Evolutionary conservation across 2,113 vertebrate species (phyloP), one percentile per base, ranked within the genome.

Genomic region (Philantomba maxwellii): DNA sequence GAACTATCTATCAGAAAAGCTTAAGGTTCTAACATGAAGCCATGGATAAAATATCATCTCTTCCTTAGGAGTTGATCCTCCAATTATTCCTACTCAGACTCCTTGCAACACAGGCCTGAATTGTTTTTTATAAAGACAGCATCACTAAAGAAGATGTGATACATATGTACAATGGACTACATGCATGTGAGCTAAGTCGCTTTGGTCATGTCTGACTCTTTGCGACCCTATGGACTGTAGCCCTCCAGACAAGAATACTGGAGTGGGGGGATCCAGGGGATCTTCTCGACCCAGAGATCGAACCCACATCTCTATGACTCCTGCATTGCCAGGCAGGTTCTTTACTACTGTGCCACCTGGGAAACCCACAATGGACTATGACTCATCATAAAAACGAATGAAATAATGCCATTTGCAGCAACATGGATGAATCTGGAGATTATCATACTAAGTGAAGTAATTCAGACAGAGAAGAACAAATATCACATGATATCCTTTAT

Each of bases 151-250:
- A 81, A 53, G 30, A 51, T 7, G 2, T 53, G 78, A 30, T 81
- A n/a, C 47, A n/a, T 53, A 7, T 53, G 33, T n/a, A 53, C 47
- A 53, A 7, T 53, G 33, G 33, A 81, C 33, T 81, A 36, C 17
- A 12, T 23, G 66, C 36, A 0, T 70, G 19, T 0, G 5, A 23
- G n/a, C n/a, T 70, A 39, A 39, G 19, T 23, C 0, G 21, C 66
- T 70, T 70, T 21, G 36, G n/a, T 39, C n/a, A 23, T 12, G 17
- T 23, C n/a, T 39, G 66, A 70, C 19, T 70, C n/a, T 70, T 70
- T 73, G n/a, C 1, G 0, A 39, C n/a, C 2, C 19, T 39, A 13
- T 73, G 66, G 66, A 39, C n/a, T 73, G 36, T 23, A 73, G 36
- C 66, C 36, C 36, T 25, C 66, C n/a, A 73, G n/a, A n/a, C 66